Percentiles rank a stretch among this genome's conserved stretches.
phyloP scores from a whole-genome alignment of 2,888 invertebrate species.

The Xestia xanthographa region DNA sequence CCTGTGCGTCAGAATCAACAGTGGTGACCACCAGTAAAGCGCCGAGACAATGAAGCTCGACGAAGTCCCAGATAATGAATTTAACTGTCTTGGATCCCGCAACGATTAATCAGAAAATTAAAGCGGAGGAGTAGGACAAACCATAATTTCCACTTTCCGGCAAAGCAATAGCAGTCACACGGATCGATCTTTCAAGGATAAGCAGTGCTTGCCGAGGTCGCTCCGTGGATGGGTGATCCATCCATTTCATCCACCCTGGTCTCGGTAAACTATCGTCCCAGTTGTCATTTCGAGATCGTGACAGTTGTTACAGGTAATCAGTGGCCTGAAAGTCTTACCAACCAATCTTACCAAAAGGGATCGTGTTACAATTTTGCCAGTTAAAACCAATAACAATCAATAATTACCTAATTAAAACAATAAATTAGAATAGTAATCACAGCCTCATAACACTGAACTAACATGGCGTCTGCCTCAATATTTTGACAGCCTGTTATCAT shows the following conservation, averaged over 20 bases:
- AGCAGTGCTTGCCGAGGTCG: neutral
- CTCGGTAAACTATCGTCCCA: too few relatives aligned
- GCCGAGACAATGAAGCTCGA: too few relatives aligned
- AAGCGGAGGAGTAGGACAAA: too few relatives aligned
- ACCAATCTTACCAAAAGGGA: neutral
- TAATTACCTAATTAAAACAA: neutral
- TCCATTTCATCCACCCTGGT: too few relatives aligned
- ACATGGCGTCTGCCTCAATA: constrained; percentile 27
- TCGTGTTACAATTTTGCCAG: neutral
- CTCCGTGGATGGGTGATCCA: neutral
- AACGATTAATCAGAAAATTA: too few relatives aligned
- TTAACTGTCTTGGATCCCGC: too few relatives aligned
- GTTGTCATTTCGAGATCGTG: neutral
- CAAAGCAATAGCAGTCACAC: neutral
- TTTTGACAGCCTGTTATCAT: constrained; percentile 46
- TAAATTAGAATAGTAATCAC: constrained; percentile 5
- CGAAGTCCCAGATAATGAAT: too few relatives aligned
- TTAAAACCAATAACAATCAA: neutral
- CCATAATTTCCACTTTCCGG: too few relatives aligned
- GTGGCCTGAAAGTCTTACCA: neutral
- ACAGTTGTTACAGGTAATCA: neutral
- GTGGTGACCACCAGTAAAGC: too few relatives aligned
- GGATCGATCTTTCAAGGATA: neutral
- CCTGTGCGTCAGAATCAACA: too few relatives aligned
- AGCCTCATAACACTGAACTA: constrained; percentile 4